Evolutionary conservation across 2,113 vertebrate species (phyloP).

Genomic region (Vidua macroura): DNA sequence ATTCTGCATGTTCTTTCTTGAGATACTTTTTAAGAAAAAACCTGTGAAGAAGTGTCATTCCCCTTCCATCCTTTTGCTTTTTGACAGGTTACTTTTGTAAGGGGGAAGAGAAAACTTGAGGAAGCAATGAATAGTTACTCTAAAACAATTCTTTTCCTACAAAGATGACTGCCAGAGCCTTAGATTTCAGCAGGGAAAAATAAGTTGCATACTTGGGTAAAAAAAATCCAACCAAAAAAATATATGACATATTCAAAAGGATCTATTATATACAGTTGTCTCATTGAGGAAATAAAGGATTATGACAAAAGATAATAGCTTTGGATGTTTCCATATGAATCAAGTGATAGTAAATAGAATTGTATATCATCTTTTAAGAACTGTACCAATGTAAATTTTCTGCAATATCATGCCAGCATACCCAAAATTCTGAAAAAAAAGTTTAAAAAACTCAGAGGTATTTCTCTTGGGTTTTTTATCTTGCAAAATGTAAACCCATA

Average conservation of each 20-base stretch:
- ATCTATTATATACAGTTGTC: neutral
- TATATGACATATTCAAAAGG: fast-evolving
- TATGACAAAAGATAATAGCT: neutral
- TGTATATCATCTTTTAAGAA: neutral
- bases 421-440: neutral
- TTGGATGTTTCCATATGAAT: neutral
- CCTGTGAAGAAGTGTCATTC: neutral
- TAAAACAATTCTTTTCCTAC: neutral
- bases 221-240: neutral
- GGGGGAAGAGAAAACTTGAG: neutral
- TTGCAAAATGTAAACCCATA: neutral
- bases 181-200: neutral
- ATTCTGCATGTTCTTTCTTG: neutral
- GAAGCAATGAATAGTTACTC: neutral
- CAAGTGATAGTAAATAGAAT: neutral
- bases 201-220: neutral
- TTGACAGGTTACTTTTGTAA: neutral
- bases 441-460: neutral
- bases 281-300: neutral
- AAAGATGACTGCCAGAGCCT: neutral
- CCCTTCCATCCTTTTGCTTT: neutral
- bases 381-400: neutral
- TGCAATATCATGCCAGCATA: neutral
- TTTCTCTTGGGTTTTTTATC: neutral
- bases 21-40: neutral